Base-by-base conservation (phyloP, 2,797 vertebrate species). In the Brachyalestes nurse region DNA sequence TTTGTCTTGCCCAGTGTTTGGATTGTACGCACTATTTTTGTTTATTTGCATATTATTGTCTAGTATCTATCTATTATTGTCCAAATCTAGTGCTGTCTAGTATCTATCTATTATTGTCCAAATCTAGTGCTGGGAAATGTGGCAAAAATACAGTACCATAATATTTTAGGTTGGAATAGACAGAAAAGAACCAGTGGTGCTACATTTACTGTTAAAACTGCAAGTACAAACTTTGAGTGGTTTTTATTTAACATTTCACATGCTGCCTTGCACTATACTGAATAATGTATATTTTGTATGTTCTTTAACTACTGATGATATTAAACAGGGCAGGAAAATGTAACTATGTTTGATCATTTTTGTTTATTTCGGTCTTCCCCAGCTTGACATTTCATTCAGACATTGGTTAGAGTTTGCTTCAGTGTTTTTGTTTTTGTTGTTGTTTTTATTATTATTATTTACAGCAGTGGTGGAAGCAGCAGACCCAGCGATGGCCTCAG, bases 401-500 rank as follows among this genome's bases (percentile, higher is more conserved):
- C 1, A 25, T 57, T 34, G 25, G 40, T 25, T 55, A 34, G 23
- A 17, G 6, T 82, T 87, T 17, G 69, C 40, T 57, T 51, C 40
- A 45, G 23, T 40, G 9, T 83, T 87, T 14, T 73, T 21, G 75
- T 23, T 51, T 69, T 81, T 60, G 7, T 25, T 21, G 1, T 14
- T 40, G 38, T 71, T 49, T 40, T 6, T 67, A 23, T 21, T 4
- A 67, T 23, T 51, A 0, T 70, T 75, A n/a, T 16, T 69, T 83
- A 19, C 70, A 85, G 78, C 91, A 91, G 89, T 88, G 90, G 86
- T 87, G 90, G 91, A 93, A 92, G 87, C 81, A 87, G 83, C 84
- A 82, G 82, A 80, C 58, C 74, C 84, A 92, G 86, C 34, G 66
- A 95, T 95, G 94, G 94, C 94, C 81, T 94, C 93, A 78, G 87